phyloP scores from a whole-genome alignment of 53 echinoderm and acorn worm genomes.

The Pentamera pediparva region DNA sequence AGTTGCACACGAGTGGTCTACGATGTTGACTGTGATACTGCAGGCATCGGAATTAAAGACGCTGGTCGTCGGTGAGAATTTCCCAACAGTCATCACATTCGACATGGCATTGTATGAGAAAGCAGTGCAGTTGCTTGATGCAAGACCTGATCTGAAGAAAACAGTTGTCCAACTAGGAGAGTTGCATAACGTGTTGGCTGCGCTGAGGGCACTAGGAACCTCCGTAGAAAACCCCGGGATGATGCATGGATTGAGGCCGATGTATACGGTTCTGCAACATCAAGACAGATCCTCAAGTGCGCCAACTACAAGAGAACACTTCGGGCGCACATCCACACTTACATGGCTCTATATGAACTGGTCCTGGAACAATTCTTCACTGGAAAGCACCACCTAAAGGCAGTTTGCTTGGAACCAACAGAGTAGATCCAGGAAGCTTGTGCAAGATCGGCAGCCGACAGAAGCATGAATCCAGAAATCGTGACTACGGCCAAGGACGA shows the following conservation, averaged over 20 bases:
- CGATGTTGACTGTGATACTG: conserved; percentile 35
- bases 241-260: conserved; percentile 58
- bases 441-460: not conserved
- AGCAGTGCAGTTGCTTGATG: conserved; percentile 11
- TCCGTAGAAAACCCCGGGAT: conserved; percentile 34
- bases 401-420: conserved; percentile 35
- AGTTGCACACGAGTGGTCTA: conserved; percentile 47
- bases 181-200: conserved; percentile 50
- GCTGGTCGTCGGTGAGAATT: conserved; percentile 42
- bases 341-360: conserved; percentile 50
- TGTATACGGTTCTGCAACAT: conserved; percentile 48
- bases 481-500: conserved; percentile 23
- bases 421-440: not conserved
- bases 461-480: conserved; percentile 9
- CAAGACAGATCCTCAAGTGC: conserved; percentile 32
- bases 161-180: conserved; percentile 46
- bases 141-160: conserved; percentile 7
- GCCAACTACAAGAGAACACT: conserved; percentile 39
- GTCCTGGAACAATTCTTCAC: conserved; percentile 47
- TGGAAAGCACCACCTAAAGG: not conserved
- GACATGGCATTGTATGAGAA: conserved; percentile 8
- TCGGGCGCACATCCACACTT: conserved; percentile 39
- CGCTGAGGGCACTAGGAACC: conserved; percentile 47
- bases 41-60: conserved; percentile 40
- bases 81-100: not conserved